These are phyloP conservation scores for Hippocampus barbouri DNA, from an alignment of 2,113 vertebrate genomes.

Conservation along the genomic window DNA sequence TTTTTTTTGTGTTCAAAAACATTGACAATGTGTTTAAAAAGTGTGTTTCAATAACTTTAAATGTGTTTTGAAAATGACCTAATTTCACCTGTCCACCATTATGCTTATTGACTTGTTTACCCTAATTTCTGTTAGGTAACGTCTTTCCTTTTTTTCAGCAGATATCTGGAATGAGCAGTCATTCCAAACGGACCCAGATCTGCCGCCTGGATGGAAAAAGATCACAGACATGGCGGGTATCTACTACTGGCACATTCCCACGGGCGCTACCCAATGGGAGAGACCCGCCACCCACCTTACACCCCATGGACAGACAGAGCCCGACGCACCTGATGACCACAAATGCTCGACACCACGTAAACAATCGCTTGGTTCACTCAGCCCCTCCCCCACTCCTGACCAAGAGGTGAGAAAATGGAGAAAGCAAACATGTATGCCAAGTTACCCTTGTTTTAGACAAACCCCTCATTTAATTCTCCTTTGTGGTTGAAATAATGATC, in stretches of 20 bases:
- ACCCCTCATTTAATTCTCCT: neutral
- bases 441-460: neutral
- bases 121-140: neutral
- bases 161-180: conserved; percentile 96
- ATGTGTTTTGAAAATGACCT: neutral
- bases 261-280: conserved; percentile 96
- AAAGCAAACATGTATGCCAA: neutral
- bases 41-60: neutral
- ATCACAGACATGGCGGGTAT: conserved; percentile 89
- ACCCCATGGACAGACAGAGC: conserved; percentile 61
- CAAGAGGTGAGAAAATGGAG: conserved; percentile 70
- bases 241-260: conserved; percentile 99
- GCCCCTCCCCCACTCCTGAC: conserved; percentile 88
- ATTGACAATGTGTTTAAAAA: neutral
- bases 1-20: neutral
- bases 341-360: conserved; percentile 61
- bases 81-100: conserved; percentile 4
- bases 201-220: conserved; percentile 98
- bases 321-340: conserved; percentile 28
- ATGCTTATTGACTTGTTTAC: neutral
- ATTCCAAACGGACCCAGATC: conserved; percentile 90
- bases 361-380: conserved; percentile 85
- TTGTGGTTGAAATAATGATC: neutral
- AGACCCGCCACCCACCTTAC: conserved; percentile 76
- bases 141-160: conserved; percentile 24